Conservation (phyloP, 35 echinoderm and acorn worm species). For the Diadema setosum region DNA sequence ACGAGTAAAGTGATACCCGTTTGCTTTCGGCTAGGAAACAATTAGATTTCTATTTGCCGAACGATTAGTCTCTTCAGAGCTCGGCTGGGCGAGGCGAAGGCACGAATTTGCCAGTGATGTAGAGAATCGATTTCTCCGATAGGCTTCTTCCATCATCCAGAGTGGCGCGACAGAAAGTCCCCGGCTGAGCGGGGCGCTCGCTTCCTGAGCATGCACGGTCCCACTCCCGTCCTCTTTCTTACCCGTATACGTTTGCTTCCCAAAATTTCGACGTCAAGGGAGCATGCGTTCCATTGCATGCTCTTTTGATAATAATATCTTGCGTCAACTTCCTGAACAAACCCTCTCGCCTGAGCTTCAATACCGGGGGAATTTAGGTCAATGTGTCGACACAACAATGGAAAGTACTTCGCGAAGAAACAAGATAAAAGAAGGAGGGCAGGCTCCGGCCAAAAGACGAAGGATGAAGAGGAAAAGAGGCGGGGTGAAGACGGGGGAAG, state of each 20-base stretch:
- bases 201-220: background rate
- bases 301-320: conserved; percentile 2
- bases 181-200: background rate
- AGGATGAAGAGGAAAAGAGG: too few relatives aligned
- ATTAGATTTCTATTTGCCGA: conserved; percentile 11
- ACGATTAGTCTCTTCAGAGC: conserved; percentile 5
- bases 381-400: background rate
- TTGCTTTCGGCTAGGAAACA: background rate
- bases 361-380: conserved; percentile 2
- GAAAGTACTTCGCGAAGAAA: too few relatives aligned
- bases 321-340: background rate
- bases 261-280: background rate
- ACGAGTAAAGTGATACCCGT: background rate
- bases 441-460: too few relatives aligned
- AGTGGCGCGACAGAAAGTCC: background rate
- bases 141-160: background rate
- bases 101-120: background rate
- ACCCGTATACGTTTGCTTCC: background rate
- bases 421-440: background rate
- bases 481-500: too few relatives aligned
- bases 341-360: background rate
- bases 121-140: background rate
- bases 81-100: conserved; percentile 10
- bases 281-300: background rate
- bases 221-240: background rate